Evolutionary conservation across 2,888 invertebrate genomes (phyloP).

Genomic region (Lithophane socia): DNA sequence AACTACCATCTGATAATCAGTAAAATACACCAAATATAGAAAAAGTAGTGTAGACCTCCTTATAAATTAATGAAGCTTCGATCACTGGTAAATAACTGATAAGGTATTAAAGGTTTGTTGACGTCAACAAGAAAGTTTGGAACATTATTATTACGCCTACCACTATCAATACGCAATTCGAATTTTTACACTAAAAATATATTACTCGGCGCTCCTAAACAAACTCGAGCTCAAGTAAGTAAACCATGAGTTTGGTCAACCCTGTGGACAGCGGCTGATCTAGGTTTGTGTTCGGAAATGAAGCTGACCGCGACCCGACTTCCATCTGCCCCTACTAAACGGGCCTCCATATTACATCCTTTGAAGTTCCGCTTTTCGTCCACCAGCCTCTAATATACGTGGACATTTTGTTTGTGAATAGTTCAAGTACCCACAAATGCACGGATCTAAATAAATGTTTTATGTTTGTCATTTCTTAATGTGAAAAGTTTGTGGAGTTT

Average conservation of each 20-base stretch:
- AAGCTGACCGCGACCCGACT: conserved; percentile 67
- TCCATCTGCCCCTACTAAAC: conserved; percentile 65
- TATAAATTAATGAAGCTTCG: no score
- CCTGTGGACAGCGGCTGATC: conserved; percentile 59
- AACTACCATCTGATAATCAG: not conserved
- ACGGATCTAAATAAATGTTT: conserved; percentile 62
- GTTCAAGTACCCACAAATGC: conserved; percentile 57
- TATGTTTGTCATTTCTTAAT: conserved; percentile 68
- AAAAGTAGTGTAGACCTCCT: no score
- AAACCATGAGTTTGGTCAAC: conserved; percentile 47
- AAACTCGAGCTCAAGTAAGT: conserved; percentile 49
- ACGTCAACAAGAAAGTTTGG: not conserved
- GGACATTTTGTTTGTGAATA: conserved; percentile 71
- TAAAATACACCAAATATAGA: not conserved
- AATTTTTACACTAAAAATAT: conserved; percentile 1
- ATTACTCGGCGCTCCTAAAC: conserved; percentile 16
- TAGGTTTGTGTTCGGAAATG: conserved; percentile 69
- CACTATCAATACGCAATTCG: not conserved
- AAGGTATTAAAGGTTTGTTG: not conserved
- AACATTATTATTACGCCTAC: not conserved
- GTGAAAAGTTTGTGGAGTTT: conserved; percentile 62
- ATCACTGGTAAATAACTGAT: not conserved
- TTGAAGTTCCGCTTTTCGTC: conserved; percentile 72
- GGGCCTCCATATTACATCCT: conserved; percentile 70
- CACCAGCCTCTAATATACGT: conserved; percentile 66